Evolutionary conservation across 2,888 invertebrate genomes (phyloP).

Genomic region (Crocallis elinguaria): DNA sequence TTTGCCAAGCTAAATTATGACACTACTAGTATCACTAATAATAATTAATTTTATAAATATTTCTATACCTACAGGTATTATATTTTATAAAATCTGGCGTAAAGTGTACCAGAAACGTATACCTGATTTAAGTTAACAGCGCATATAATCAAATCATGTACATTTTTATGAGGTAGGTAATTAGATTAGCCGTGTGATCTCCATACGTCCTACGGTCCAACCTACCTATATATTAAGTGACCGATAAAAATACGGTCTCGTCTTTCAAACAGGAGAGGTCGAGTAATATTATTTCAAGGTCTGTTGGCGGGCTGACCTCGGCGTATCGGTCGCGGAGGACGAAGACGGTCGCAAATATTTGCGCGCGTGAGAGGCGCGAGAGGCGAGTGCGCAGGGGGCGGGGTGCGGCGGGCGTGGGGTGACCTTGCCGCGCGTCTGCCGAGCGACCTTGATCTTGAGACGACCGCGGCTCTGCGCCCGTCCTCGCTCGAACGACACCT

Average conservation of each 20-base stretch:
- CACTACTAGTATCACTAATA: too few relatives aligned
- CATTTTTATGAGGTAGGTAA: neutral
- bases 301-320: constrained; percentile 80
- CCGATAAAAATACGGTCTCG: constrained; percentile 66
- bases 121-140: too few relatives aligned
- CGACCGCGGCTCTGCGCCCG: constrained; percentile 67
- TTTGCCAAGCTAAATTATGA: too few relatives aligned
- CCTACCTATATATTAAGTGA: constrained; percentile 43
- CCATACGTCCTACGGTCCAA: constrained; percentile 21
- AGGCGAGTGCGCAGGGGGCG: constrained; percentile 47
- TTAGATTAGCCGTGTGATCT: constrained; percentile 4
- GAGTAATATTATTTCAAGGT: constrained; percentile 81
- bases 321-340: constrained; percentile 84
- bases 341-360: constrained; percentile 82
- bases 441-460: constrained; percentile 83
- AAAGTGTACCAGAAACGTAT: too few relatives aligned
- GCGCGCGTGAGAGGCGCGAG: constrained; percentile 67
- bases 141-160: neutral
- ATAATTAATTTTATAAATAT: too few relatives aligned
- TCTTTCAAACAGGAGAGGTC: constrained; percentile 76
- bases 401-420: constrained; percentile 49
- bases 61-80: too few relatives aligned
- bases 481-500: constrained; percentile 60
- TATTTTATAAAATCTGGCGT: too few relatives aligned
- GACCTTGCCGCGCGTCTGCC: constrained; percentile 81